Conservation (phyloP, 2,797 vertebrate species). For the Propithecus deckenii region DNA sequence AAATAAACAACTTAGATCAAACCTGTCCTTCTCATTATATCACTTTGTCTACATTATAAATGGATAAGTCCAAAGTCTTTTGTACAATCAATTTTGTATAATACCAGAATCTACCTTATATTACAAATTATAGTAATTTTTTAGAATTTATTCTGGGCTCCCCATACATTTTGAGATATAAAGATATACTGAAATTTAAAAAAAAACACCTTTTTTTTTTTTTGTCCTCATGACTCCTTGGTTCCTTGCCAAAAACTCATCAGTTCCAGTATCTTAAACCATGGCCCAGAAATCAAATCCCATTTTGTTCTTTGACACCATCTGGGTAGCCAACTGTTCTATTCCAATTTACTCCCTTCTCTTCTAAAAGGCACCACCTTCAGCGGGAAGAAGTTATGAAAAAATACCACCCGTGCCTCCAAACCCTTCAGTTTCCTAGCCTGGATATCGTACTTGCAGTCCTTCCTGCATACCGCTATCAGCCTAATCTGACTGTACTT, state of each 20-base stretch:
- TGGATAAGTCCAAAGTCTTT: background rate
- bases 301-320: conserved; percentile 33
- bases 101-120: background rate
- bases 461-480: background rate
- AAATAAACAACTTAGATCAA: conserved; percentile 32
- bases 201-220: background rate
- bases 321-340: background rate
- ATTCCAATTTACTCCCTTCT: background rate
- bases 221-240: background rate
- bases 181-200: background rate
- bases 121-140: conserved; percentile 20
- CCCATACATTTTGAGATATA: background rate
- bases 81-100: conserved; percentile 9
- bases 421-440: background rate
- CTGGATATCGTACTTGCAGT: background rate
- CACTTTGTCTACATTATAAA: conserved; percentile 15
- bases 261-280: conserved; percentile 31
- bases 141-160: background rate
- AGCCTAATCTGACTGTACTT: background rate
- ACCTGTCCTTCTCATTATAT: conserved; percentile 6
- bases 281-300: conserved; percentile 39
- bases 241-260: conserved; percentile 6
- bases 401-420: background rate
- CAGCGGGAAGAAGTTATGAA: background rate
- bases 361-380: conserved; percentile 21